Conservation (phyloP, 1,140 invertebrate genomes). For the Ganaspis sp. region DNA sequence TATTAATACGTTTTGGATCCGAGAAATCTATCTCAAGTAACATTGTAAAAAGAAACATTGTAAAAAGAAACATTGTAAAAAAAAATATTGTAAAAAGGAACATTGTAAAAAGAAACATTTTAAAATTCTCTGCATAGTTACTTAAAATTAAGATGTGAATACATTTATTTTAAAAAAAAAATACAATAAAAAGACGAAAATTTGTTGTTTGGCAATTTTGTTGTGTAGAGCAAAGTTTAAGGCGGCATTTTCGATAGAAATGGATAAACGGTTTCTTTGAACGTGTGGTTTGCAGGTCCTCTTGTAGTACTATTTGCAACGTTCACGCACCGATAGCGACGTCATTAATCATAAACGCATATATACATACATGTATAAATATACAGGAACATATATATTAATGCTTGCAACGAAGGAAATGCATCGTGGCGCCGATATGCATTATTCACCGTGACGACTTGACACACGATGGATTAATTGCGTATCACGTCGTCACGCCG, state of each 20-base stretch:
- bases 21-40: too few relatives aligned
- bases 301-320: conserved; percentile 61
- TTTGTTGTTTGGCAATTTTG: conserved; percentile 26
- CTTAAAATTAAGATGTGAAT: too few relatives aligned
- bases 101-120: background rate
- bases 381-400: conserved; percentile 34
- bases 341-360: conserved; percentile 63
- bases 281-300: conserved; percentile 60
- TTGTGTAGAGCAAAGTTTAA: background rate
- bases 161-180: too few relatives aligned
- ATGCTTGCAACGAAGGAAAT: conserved; percentile 38
- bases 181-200: too few relatives aligned
- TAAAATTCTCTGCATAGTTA: too few relatives aligned
- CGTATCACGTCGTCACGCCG: conserved; percentile 61
- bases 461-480: conserved; percentile 66
- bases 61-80: too few relatives aligned
- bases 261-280: conserved; percentile 57
- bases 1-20: too few relatives aligned
- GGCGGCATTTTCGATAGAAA: conserved; percentile 54
- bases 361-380: conserved; percentile 31
- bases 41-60: too few relatives aligned
- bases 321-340: conserved; percentile 65
- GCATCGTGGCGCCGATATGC: conserved; percentile 57
- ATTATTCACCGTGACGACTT: conserved; percentile 62
- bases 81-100: too few relatives aligned